phyloP scores from a whole-genome alignment of 2,797 vertebrate genomes.

The Bovichtus variegatus region DNA sequence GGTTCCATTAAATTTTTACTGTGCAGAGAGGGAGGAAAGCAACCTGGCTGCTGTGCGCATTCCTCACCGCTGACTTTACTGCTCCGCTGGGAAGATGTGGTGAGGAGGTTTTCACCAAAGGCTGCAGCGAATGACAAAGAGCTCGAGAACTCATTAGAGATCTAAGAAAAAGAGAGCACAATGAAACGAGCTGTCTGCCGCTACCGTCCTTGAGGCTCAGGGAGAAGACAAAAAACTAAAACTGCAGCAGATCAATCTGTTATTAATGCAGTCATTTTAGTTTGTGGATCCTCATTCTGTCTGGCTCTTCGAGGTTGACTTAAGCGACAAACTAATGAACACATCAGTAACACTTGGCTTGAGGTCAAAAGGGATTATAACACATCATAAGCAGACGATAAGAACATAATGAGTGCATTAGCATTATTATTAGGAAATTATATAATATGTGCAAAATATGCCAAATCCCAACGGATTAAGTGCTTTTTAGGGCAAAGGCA shows the following conservation, averaged over 20 bases:
- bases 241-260: conserved; percentile 49
- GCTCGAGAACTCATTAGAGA: conserved; percentile 60
- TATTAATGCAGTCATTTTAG: conserved; percentile 54
- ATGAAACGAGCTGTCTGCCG: conserved; percentile 22
- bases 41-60: conserved; percentile 49
- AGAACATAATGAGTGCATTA: conserved; percentile 76
- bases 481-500: conserved; percentile 57
- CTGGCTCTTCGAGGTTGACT: conserved; percentile 57
- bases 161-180: conserved; percentile 36
- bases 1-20: conserved; percentile 71
- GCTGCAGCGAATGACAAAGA: conserved; percentile 62
- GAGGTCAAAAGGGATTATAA: conserved; percentile 73
- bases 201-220: conserved; percentile 53
- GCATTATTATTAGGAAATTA: conserved; percentile 64
- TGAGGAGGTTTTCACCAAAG: conserved; percentile 48
- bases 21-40: conserved; percentile 46
- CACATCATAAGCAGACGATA: conserved; percentile 68
- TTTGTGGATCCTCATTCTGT: conserved; percentile 46
- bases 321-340: conserved; percentile 68
- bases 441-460: conserved; percentile 66
- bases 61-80: conserved; percentile 71
- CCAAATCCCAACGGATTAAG: conserved; percentile 62
- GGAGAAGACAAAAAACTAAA: neutral
- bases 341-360: conserved; percentile 67
- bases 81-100: conserved; percentile 51